Conservation (phyloP, 2,888 invertebrate species). For the Eupithecia exiguata region DNA sequence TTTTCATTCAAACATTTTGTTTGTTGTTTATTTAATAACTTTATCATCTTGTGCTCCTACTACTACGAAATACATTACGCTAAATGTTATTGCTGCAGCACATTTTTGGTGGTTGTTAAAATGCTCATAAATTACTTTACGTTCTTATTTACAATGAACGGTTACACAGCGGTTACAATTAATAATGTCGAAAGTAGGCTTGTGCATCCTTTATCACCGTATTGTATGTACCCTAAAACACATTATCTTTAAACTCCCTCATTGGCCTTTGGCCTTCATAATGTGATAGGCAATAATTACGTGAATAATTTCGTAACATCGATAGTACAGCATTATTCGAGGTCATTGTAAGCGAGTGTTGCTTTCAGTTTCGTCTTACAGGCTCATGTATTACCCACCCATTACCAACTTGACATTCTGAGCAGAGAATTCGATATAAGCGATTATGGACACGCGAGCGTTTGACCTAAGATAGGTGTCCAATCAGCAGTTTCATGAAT, state of each 20-base stretch:
- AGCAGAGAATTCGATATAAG: conserved; percentile 7
- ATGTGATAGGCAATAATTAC: conserved; percentile 1
- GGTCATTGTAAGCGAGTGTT: conserved; percentile 15
- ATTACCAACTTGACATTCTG: conserved; percentile 17
- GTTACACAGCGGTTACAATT: too few species aligned
- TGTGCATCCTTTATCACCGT: not conserved
- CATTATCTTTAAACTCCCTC: not conserved
- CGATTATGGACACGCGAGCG: not conserved
- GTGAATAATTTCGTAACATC: conserved; percentile 7
- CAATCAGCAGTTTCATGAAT: not conserved
- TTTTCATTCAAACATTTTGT: not conserved
- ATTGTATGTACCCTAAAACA: not conserved
- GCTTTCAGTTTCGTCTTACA: conserved; percentile 28
- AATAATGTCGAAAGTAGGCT: not conserved
- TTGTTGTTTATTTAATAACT: not conserved
- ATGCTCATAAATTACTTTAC: not conserved
- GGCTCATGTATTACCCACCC: not conserved
- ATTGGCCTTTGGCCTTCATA: conserved; percentile 10
- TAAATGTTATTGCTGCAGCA: not conserved
- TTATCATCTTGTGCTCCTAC: not conserved
- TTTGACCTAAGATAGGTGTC: not conserved
- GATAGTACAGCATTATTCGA: conserved; percentile 15
- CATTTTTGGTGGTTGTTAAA: not conserved
- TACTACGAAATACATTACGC: not conserved
- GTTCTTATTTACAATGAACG: too few species aligned